Conservation (phyloP, 2,888 invertebrate species). For the Epinotia ramella region DNA sequence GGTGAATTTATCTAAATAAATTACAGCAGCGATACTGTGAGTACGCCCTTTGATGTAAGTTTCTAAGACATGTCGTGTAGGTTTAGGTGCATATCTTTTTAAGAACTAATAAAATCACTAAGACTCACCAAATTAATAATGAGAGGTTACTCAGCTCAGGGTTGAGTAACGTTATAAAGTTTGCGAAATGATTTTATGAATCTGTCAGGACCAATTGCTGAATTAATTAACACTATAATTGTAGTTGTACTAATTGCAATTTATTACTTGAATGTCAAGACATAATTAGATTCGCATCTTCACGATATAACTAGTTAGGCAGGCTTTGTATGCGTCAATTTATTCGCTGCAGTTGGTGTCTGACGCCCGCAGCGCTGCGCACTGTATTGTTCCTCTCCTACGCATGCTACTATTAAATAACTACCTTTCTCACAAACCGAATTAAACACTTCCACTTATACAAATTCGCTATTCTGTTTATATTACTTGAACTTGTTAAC, state of each 20-base stretch:
- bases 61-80: constrained; percentile 57
- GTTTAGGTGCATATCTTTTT: constrained; percentile 59
- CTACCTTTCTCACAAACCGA: constrained; percentile 41
- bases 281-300: constrained; percentile 53
- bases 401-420: constrained; percentile 40
- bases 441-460: constrained; percentile 23
- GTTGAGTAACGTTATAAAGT: background rate
- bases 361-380: constrained; percentile 46
- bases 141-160: background rate
- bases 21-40: constrained; percentile 54
- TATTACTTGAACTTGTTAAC: background rate
- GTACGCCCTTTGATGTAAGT: constrained; percentile 36
- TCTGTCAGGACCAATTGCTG: constrained; percentile 25
- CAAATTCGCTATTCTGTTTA: background rate
- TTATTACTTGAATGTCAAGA: constrained; percentile 44
- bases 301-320: constrained; percentile 58
- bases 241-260: constrained; percentile 29
- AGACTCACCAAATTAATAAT: constrained; percentile 7
- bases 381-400: constrained; percentile 44
- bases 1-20: constrained; percentile 61
- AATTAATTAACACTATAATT: constrained; percentile 15
- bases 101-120: constrained; percentile 52
- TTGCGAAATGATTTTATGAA: constrained; percentile 16
- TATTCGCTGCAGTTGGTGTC: constrained; percentile 56
- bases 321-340: constrained; percentile 56